phyloP scores from a whole-genome alignment of 2,113 vertebrate species.

The Rhea pennata region DNA sequence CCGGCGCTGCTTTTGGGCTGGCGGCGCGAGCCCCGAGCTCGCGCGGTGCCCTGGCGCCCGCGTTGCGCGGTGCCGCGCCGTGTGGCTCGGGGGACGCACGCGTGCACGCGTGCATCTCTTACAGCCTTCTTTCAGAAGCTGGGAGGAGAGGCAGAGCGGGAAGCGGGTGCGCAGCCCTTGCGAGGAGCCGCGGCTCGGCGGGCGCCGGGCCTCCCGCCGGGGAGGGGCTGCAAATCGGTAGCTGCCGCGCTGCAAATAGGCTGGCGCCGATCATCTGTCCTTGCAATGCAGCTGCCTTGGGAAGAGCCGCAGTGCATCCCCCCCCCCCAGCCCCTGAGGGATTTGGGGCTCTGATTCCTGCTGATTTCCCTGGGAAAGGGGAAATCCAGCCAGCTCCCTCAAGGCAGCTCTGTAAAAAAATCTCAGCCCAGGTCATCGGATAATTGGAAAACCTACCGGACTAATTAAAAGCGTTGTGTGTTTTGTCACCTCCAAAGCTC shows the following conservation, averaged over 20 bases:
- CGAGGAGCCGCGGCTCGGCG: too few relatives aligned
- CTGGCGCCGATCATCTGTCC: too few relatives aligned
- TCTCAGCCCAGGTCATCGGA: not conserved
- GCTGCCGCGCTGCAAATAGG: too few relatives aligned
- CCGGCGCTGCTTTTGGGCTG: fast-evolving
- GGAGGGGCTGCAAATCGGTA: too few relatives aligned
- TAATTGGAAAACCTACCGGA: not conserved
- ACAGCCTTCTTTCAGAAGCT: too few relatives aligned
- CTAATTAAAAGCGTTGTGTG: not conserved
- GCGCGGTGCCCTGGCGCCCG: not conserved
- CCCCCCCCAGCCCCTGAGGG: not conserved
- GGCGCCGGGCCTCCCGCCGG: too few relatives aligned
- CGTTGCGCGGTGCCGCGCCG: not conserved
- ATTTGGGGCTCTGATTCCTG: slow-evolving; percentile 27
- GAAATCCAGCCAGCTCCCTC: not conserved
- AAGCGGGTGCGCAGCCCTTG: too few relatives aligned
- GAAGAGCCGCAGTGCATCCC: too few relatives aligned
- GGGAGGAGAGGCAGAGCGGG: too few relatives aligned
- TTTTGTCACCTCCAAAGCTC: slow-evolving; percentile 2
- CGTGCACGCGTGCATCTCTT: fast-evolving
- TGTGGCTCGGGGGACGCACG: too few relatives aligned
- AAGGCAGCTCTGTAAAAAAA: not conserved
- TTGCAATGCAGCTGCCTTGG: too few relatives aligned
- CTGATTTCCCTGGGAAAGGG: slow-evolving; percentile 23
- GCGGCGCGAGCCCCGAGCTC: too few relatives aligned